These are phyloP conservation scores for Pontoporia blainvillei DNA, from an alignment of 2,113 vertebrate genomes.

Conservation along the genomic window DNA sequence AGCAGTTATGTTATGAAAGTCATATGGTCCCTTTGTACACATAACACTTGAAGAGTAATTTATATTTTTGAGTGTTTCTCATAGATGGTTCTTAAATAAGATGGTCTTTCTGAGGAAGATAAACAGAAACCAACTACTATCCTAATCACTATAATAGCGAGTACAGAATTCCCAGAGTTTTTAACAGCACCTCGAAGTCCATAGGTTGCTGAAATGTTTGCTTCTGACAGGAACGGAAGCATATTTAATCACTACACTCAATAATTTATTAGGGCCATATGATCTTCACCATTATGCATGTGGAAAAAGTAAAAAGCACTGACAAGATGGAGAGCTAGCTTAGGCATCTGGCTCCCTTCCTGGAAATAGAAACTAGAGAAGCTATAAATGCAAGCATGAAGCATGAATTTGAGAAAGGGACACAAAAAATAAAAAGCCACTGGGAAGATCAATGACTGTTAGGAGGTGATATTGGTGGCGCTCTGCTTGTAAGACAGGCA, in stretches of 20 bases:
- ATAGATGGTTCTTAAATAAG: slow-evolving; percentile 26
- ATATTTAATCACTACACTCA: slow-evolving; percentile 15
- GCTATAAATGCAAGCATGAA: not conserved
- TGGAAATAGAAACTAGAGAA: not conserved
- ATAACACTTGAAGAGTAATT: slow-evolving; percentile 19
- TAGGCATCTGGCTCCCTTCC: not conserved
- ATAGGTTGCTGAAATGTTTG: slow-evolving; percentile 11
- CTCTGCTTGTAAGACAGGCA: not conserved
- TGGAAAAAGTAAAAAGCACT: not conserved
- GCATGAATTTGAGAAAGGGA: not conserved
- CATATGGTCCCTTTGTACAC: not conserved
- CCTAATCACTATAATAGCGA: slow-evolving; percentile 51
- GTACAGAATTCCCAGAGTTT: slow-evolving; percentile 24
- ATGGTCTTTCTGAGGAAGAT: not conserved
- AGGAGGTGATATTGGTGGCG: not conserved
- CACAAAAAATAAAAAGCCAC: not conserved
- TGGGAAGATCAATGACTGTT: not conserved
- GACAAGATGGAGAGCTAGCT: not conserved
- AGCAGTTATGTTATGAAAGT: slow-evolving; percentile 12
- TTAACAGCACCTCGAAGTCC: slow-evolving; percentile 37
- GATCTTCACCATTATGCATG: not conserved
- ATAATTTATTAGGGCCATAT: slow-evolving; percentile 17
- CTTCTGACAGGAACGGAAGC: not conserved
- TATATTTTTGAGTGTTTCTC: slow-evolving; percentile 31
- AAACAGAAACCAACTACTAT: not conserved